Conservation (phyloP, 2,113 vertebrate species). For the Corythaixoides concolor region DNA sequence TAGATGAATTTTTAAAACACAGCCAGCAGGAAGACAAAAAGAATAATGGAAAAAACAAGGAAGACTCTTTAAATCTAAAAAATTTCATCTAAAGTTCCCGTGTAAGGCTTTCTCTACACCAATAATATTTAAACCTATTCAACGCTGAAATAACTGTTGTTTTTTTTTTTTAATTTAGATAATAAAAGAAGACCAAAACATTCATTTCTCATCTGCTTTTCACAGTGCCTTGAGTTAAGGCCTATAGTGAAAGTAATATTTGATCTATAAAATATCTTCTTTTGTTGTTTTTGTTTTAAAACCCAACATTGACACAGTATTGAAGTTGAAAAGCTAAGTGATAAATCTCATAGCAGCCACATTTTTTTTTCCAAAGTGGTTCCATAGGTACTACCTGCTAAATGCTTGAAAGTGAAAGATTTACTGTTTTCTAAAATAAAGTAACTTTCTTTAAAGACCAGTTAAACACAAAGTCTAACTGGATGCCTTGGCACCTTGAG, state of each 20-base stretch:
- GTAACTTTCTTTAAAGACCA: neutral
- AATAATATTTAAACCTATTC: neutral
- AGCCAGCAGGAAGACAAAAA: neutral
- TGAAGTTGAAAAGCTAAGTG: neutral
- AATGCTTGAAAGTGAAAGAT: neutral
- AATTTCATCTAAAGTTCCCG: neutral
- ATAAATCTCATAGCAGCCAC: neutral
- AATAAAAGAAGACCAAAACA: neutral
- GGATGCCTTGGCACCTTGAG: neutral
- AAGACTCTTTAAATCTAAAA: neutral
- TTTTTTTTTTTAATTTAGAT: neutral
- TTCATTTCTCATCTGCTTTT: neutral
- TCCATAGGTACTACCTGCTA: neutral
- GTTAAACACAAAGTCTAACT: neutral
- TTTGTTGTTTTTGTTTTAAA: neutral
- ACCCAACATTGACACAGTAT: neutral
- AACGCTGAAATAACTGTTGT: neutral
- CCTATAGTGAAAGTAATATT: neutral
- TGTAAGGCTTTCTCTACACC: neutral
- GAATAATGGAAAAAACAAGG: neutral
- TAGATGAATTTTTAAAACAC: neutral
- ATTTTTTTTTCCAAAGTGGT: neutral
- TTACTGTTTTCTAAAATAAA: neutral
- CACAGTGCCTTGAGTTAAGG: neutral
- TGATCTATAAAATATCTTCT: neutral